Conservation (phyloP, 2,797 vertebrate species). For the Dryobates pubescens region DNA sequence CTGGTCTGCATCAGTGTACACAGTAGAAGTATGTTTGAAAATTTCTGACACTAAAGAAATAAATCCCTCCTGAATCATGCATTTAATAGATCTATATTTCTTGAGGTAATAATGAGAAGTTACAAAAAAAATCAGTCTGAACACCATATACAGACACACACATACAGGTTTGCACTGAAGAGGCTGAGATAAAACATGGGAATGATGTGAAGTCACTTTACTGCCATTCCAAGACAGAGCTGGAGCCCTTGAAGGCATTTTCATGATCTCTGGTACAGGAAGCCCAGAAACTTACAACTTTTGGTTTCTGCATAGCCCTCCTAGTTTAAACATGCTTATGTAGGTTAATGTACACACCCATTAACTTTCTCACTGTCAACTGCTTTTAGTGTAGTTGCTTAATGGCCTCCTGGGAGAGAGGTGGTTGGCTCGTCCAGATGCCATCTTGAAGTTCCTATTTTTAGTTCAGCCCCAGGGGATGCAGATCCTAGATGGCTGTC, state of each 20-base stretch:
- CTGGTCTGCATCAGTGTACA: neutral
- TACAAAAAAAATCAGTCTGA: neutral
- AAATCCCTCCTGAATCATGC: neutral
- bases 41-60: neutral
- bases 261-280: neutral
- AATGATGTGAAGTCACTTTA: neutral
- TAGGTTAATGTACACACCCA: conserved; percentile 14
- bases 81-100: neutral
- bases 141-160: neutral
- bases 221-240: neutral
- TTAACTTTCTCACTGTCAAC: conserved; percentile 37
- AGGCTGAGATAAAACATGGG: neutral
- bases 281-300: neutral
- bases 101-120: neutral
- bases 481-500: neutral
- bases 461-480: conserved; percentile 1
- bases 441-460: neutral
- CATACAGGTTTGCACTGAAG: neutral
- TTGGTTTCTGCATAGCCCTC: neutral
- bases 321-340: neutral
- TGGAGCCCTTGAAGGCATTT: neutral
- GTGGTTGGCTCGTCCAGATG: conserved; percentile 42
- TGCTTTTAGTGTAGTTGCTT: conserved; percentile 40
- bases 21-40: neutral
- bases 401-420: neutral